A percentile compares a stretch with the other conserved stretches of the same genome.
phyloP scores from a whole-genome alignment of 53 echinoderm and acorn worm species.

The Arbacia lixula region DNA sequence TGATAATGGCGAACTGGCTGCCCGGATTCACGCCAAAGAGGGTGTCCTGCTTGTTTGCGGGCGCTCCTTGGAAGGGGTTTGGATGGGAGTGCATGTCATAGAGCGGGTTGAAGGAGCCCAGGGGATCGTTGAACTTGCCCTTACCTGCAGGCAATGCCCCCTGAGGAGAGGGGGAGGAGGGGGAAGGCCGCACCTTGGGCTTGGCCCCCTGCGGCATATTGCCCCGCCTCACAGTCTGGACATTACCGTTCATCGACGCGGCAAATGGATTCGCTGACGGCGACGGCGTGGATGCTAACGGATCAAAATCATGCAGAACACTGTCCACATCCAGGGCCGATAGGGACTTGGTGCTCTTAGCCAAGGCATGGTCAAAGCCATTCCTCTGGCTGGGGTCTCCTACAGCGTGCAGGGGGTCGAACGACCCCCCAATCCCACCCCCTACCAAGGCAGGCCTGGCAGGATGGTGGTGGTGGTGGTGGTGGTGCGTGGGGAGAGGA shows the following conservation, averaged over 20 bases:
- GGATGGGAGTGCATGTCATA: constrained; percentile 47
- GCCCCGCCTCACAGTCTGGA: constrained; percentile 54
- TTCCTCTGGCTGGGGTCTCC: constrained; percentile 10
- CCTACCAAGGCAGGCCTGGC: constrained; percentile 4
- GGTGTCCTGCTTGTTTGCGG: constrained; percentile 19
- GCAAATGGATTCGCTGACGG: constrained; percentile 63
- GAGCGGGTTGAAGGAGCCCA: constrained; percentile 64
- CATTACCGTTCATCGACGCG: constrained; percentile 63
- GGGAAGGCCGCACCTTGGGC: constrained; percentile 70
- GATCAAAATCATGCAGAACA: constrained; percentile 88
- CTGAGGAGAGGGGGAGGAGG: constrained; percentile 2
- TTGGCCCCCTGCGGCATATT: constrained; percentile 80
- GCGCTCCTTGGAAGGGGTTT: neutral
- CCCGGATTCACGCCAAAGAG: constrained; percentile 17
- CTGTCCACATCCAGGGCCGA: constrained; percentile 39
- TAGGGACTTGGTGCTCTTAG: constrained; percentile 9
- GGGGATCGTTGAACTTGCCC: constrained; percentile 36
- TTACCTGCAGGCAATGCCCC: neutral
- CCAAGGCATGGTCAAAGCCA: neutral
- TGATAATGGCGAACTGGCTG: constrained; percentile 54
- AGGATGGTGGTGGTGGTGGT: no score
- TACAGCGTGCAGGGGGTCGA: constrained; percentile 14
- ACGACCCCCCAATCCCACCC: neutral
- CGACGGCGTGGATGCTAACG: constrained; percentile 60
- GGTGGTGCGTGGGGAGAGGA: no score